Evolutionary conservation across 2,797 vertebrate genomes (phyloP).

Genomic region (Muscicapa comitata): DNA sequence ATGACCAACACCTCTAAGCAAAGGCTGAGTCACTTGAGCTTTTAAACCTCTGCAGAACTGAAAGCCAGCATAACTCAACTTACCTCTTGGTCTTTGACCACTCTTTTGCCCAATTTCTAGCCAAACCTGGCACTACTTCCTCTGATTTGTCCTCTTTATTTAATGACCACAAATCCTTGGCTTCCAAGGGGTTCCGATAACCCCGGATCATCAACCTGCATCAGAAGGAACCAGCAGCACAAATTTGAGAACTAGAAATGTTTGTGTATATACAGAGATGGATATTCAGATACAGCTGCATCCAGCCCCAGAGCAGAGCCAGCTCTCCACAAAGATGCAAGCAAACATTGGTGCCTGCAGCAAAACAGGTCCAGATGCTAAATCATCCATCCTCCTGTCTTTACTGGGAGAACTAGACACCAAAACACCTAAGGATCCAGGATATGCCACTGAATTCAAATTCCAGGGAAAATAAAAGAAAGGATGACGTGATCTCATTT

Average conservation of each 20-base stretch:
- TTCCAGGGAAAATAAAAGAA: not conserved
- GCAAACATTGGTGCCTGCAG: not conserved
- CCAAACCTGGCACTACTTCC: conserved; percentile 83
- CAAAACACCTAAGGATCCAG: not conserved
- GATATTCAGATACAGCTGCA: rapidly evolving
- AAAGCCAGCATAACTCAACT: conserved; percentile 12
- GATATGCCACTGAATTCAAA: not conserved
- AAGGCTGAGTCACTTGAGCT: not conserved
- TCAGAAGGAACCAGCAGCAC: not conserved
- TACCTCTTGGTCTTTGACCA: conserved; percentile 86
- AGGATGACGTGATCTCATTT: not conserved
- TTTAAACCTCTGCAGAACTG: not conserved
- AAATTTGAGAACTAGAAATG: not conserved
- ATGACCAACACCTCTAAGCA: not conserved
- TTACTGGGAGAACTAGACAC: not conserved
- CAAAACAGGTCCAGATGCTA: not conserved
- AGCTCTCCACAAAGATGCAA: not conserved
- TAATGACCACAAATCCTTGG: conserved; percentile 91
- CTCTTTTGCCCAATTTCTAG: conserved; percentile 84
- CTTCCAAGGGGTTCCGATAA: conserved; percentile 85
- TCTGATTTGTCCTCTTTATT: conserved; percentile 86
- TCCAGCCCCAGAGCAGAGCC: not conserved
- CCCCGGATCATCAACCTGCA: conserved; percentile 86
- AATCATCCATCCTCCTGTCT: not conserved
- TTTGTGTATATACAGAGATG: rapidly evolving